Conservation (phyloP, 2,797 vertebrate genomes). For the Lagodon rhomboides region DNA sequence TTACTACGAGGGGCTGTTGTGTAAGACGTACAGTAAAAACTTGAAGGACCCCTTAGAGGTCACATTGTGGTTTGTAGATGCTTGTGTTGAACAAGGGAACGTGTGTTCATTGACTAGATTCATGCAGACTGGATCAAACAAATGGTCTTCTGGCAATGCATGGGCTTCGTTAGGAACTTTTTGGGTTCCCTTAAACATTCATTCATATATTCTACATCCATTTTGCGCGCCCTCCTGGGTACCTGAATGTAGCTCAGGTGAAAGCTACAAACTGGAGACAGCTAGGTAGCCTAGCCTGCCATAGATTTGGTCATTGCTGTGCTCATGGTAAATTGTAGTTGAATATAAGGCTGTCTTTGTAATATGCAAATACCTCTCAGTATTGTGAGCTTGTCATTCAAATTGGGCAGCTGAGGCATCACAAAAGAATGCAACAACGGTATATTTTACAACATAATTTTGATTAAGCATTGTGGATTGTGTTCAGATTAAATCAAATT, state of each 20-base stretch:
- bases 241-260: not conserved
- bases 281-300: no score
- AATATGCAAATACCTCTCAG: not conserved
- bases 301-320: no score
- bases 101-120: not conserved
- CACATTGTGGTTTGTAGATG: slow-evolving; percentile 11
- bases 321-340: no score
- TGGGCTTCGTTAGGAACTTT: no score
- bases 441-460: not conserved
- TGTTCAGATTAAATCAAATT: not conserved
- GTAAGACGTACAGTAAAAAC: slow-evolving; percentile 20
- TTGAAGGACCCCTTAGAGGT: slow-evolving; percentile 34
- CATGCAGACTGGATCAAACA: slow-evolving; percentile 4
- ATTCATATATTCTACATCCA: not conserved
- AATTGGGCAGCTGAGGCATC: not conserved
- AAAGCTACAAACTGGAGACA: no score
- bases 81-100: not conserved
- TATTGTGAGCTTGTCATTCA: not conserved
- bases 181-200: not conserved
- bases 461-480: not conserved
- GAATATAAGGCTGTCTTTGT: not conserved
- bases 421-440: not conserved
- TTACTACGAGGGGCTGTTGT: slow-evolving; percentile 36
- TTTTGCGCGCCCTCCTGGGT: no score
- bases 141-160: not conserved